phyloP scores from a whole-genome alignment of 1,140 invertebrate genomes.

The Pteromalus puparum region DNA sequence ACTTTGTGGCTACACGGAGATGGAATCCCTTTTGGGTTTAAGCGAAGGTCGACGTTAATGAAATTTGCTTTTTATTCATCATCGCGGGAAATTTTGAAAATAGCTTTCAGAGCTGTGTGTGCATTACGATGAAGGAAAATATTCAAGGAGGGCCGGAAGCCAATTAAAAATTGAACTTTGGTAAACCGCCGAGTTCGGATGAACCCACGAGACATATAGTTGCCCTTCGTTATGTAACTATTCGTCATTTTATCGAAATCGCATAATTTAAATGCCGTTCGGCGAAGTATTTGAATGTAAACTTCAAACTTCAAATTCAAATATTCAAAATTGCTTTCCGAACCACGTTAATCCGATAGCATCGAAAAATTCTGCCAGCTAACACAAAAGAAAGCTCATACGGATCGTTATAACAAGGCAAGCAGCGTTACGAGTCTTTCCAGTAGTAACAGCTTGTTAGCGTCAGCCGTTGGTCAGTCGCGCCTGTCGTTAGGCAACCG shows the following conservation, averaged over 20 bases:
- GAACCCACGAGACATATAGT: no score
- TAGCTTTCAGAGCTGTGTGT: no score
- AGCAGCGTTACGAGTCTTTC: background rate
- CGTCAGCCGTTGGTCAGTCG: background rate
- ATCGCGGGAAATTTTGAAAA: background rate
- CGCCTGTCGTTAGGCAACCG: constrained; percentile 27
- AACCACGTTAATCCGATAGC: background rate
- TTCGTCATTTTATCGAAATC: no score
- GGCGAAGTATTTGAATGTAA: no score
- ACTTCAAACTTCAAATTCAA: no score
- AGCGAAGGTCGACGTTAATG: background rate
- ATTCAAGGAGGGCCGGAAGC: no score
- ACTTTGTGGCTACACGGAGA: background rate
- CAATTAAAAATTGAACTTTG: no score
- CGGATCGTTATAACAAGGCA: background rate
- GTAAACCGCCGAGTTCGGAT: no score
- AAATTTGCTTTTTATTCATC: background rate
- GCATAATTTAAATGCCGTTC: no score
- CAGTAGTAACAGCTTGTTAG: constrained; percentile 20
- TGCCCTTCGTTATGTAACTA: no score
- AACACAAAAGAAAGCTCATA: background rate
- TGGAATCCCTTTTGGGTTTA: background rate
- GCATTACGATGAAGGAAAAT: no score
- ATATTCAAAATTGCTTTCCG: background rate
- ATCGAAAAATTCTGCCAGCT: background rate